Evolutionary conservation across 2,888 invertebrate species (phyloP).

Genomic region (Shargacucullia verbasci): DNA sequence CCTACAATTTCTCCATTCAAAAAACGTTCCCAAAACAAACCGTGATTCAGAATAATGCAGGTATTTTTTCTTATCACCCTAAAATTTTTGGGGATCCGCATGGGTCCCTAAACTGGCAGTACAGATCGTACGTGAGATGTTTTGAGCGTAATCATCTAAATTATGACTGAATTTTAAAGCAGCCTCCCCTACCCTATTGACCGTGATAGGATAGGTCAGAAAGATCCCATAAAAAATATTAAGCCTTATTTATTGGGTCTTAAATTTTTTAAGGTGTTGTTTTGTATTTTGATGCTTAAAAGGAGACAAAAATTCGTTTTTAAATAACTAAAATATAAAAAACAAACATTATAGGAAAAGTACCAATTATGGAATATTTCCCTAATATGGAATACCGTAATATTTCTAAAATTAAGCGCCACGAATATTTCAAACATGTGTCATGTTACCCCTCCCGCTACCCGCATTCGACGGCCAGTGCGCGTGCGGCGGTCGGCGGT

Average conservation of each 20-base stretch:
- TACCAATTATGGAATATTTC: too few relatives aligned
- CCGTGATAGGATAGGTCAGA: conserved; percentile 62
- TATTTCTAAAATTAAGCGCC: too few relatives aligned
- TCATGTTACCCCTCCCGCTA: too few relatives aligned
- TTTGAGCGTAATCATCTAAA: conserved; percentile 73
- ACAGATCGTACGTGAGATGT: conserved; percentile 87
- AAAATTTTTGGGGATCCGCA: conserved; percentile 71
- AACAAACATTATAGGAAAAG: too few relatives aligned
- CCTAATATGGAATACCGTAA: too few relatives aligned
- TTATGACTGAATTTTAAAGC: conserved; percentile 80
- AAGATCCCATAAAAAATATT: conserved; percentile 63
- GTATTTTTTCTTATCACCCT: conserved; percentile 72
- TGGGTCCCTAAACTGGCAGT: conserved; percentile 77
- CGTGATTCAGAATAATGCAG: conserved; percentile 35
- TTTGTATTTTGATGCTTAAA: background rate
- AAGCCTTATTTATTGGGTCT: conserved; percentile 16
- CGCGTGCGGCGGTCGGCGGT: too few relatives aligned
- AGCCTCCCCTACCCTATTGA: conserved; percentile 59
- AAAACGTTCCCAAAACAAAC: background rate
- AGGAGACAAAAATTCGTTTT: too few relatives aligned
- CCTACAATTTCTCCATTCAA: too few relatives aligned
- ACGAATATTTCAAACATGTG: too few relatives aligned
- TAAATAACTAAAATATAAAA: too few relatives aligned
- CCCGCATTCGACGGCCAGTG: too few relatives aligned
- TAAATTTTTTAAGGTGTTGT: conserved; percentile 13